Percentiles rank a stretch among this genome's conserved stretches.
These are phyloP conservation scores for Saccopteryx leptura DNA, from an alignment of 2,113 vertebrate species.

Conservation along the genomic window DNA sequence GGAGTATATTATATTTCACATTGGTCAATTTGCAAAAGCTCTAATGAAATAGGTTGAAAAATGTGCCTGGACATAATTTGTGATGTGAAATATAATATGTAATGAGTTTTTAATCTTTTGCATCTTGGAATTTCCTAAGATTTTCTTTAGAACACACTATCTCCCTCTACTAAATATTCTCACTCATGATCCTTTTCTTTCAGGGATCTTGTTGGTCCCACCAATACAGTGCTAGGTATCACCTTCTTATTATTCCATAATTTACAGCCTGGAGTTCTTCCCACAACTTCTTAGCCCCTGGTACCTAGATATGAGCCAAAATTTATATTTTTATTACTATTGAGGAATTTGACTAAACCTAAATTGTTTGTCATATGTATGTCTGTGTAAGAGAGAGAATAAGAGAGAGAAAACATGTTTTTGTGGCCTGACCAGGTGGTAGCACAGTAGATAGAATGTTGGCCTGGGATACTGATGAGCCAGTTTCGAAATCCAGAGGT, in stretches of 20 bases:
- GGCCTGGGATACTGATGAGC: no score
- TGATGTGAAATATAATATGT: neutral
- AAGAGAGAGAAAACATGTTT: neutral
- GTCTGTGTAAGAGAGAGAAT: neutral
- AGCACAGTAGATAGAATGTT: no score
- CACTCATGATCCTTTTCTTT: neutral
- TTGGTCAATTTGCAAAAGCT: neutral
- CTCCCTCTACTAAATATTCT: neutral
- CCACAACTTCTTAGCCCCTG: neutral
- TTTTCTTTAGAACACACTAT: fast-evolving
- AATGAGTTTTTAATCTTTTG: neutral
- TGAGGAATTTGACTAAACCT: neutral
- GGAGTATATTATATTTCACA: neutral
- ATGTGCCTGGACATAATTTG: neutral
- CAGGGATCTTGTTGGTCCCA: neutral
- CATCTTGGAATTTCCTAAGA: neutral
- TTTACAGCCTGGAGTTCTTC: neutral
- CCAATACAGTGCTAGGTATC: neutral
- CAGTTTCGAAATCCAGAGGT: no score
- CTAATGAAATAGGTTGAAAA: neutral
- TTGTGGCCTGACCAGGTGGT: neutral
- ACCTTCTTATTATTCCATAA: neutral
- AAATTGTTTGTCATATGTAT: neutral
- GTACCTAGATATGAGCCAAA: neutral
- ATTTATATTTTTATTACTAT: neutral